Conservation (phyloP, 2,888 invertebrate genomes). For the Epistrophe grossulariae region DNA sequence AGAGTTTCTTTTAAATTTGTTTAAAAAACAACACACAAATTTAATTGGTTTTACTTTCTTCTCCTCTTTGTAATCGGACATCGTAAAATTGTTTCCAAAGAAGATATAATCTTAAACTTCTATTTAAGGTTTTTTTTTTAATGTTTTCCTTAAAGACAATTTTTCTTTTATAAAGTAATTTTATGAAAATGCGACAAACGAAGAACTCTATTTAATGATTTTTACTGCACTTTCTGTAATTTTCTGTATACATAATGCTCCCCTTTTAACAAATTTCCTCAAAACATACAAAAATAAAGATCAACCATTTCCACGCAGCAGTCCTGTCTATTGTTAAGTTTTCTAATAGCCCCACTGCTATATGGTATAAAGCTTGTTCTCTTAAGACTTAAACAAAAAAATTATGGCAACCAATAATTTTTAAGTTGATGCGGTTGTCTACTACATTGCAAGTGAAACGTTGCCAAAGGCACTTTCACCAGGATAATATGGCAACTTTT, state of each 20-base stretch:
- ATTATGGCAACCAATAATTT: constrained; percentile 32
- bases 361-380: not conserved
- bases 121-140: too few relatives aligned
- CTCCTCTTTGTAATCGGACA: too few relatives aligned
- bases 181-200: not conserved
- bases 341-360: not conserved
- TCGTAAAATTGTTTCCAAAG: too few relatives aligned
- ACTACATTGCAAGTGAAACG: constrained; percentile 36
- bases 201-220: not conserved
- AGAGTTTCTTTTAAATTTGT: too few relatives aligned
- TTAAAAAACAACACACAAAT: too few relatives aligned
- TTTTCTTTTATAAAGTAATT: not conserved
- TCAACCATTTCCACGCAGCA: not conserved
- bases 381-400: constrained; percentile 16
- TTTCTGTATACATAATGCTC: too few relatives aligned
- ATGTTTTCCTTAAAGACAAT: not conserved
- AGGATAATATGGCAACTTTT: constrained; percentile 13
- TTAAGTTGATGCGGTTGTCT: constrained; percentile 58
- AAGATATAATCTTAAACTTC: too few relatives aligned
- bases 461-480: constrained; percentile 7
- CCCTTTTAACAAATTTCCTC: not conserved
- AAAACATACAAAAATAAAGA: too few relatives aligned
- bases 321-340: constrained; percentile 1
- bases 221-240: constrained; percentile 4
- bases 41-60: too few relatives aligned